Evolutionary conservation across 2,888 invertebrate species (phyloP).

Genomic region (Limnephilus rhombicus): DNA sequence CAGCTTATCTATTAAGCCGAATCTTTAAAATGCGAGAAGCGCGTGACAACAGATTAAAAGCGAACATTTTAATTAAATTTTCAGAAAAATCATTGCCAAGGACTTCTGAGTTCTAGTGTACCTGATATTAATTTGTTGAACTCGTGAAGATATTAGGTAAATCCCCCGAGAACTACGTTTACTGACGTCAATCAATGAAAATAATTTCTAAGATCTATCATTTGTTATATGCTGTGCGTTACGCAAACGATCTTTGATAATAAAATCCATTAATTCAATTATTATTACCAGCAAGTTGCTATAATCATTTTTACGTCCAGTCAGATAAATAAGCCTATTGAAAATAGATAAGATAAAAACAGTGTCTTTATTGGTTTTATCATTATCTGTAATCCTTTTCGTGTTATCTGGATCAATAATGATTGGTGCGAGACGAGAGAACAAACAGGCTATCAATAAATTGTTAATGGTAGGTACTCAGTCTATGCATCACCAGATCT

Average conservation of each 20-base stretch:
- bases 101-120: neutral
- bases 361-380: neutral
- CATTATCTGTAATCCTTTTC: neutral
- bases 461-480: neutral
- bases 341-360: neutral
- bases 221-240: neutral
- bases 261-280: neutral
- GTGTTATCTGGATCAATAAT: neutral
- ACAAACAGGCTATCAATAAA: neutral
- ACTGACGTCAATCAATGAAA: neutral
- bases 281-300: neutral
- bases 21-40: neutral
- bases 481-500: neutral
- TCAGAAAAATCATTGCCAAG: neutral
- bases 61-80: neutral
- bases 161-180: neutral
- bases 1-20: neutral
- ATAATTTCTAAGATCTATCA: neutral
- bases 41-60: neutral
- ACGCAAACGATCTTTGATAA: neutral
- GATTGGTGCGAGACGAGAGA: neutral
- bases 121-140: neutral
- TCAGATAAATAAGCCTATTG: neutral
- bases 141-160: neutral
- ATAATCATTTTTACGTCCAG: neutral